Evolutionary conservation across 2,113 vertebrate species (phyloP).

Genomic region (Tinamus guttatus): DNA sequence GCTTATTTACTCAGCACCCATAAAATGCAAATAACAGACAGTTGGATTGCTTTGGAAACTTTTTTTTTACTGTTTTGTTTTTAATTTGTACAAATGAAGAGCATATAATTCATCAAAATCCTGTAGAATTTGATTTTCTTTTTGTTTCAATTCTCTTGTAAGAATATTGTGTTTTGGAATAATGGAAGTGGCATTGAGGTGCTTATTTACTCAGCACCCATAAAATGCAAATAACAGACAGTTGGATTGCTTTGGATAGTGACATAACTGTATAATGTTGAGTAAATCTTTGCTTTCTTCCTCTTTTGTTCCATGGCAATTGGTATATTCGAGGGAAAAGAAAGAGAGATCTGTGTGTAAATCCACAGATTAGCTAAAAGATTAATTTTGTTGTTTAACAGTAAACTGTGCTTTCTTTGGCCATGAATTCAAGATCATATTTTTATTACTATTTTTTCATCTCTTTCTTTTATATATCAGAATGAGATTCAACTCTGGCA

Average conservation of each 20-base stretch:
- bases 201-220: neutral
- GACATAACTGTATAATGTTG: neutral
- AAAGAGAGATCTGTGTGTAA: neutral
- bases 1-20: neutral
- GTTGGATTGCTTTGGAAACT: neutral
- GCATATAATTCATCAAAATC: neutral
- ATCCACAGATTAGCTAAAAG: neutral
- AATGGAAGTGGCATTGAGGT: neutral
- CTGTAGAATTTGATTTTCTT: neutral
- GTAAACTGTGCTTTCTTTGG: neutral
- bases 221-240: slow-evolving; percentile 6
- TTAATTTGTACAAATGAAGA: neutral
- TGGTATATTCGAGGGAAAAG: neutral
- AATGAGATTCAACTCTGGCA: neutral
- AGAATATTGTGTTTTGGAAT: neutral
- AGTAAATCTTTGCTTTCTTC: neutral
- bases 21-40: slow-evolving; percentile 6
- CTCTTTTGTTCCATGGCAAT: neutral
- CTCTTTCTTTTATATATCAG: neutral
- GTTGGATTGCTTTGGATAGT: neutral
- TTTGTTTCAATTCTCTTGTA: neutral
- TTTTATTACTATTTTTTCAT: neutral
- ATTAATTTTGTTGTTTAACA: neutral
- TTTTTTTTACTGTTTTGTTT: no score
- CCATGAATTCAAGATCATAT: neutral